Base-by-base conservation (phyloP, 2,113 vertebrate genomes). In the Dendropsophus ebraccatus region DNA sequence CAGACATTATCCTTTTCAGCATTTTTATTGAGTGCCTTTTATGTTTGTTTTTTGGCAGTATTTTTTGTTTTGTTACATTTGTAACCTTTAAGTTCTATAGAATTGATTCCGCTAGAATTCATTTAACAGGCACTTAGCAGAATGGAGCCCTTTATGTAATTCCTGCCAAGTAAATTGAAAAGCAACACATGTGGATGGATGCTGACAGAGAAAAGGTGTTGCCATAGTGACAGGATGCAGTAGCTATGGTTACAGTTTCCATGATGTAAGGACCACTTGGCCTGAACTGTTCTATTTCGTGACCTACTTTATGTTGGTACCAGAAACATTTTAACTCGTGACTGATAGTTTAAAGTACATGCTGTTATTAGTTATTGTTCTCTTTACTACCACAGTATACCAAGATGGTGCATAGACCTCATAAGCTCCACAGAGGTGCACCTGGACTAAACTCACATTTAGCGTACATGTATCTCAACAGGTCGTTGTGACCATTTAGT, bases 201-300 rank as follows among this genome's bases (percentile, higher is more conserved):
- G 67, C 76, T 73, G 67, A 62, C 28, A 62, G 62, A n/a, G 73
- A 65, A 41, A 87, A 60, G 52, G 37, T 30, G 45, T 81, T 58
- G 50, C 77, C 85, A 74, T 87, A 45, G 85, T 74, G 79, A 87
- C 56, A 49, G 23, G 25, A 81, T 81, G 69, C 77, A 87, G 85
- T 81, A 72, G 47, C 77, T 60, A 87, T 81, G 69, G 85, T 32
- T 73, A 56, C 67, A n/a, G 85, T 72, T 80, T 80, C 49, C 32
- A 50, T 73, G 25, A 87, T 54, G 62, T 37, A 85, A 87, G 52
- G 77, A 87, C 45, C 67, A 87, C 76, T 87, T 87, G 52, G 78
- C 21, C 37, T 45, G 30, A 49, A 81, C 37, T 60, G 37, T 69
- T 87, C 50, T 81, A 32, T 86, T 23, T 70, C 41, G 28, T 81